Evolutionary conservation across 2,113 vertebrate genomes (phyloP), one percentile per base, ranked within the genome.

Genomic region (Protobothrops mucrosquamatus): DNA sequence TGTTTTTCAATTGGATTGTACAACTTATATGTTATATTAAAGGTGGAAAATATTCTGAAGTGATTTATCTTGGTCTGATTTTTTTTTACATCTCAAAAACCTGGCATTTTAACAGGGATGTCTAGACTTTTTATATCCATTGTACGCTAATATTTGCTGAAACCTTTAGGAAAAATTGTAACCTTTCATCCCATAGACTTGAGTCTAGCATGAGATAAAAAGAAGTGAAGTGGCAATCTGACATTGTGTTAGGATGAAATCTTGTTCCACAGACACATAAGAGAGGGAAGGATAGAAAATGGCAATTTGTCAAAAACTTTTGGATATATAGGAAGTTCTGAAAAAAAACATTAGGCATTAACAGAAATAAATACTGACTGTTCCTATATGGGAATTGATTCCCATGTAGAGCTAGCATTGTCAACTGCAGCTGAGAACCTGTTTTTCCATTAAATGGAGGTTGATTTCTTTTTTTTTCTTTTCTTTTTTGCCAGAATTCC

Each of bases 281-380:
- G 23, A 89, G 52, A 10, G 24, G 59, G 55, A 85, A 93, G 64
- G 87, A 91, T 81, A 86, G 89, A 43, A 89, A 94, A 15, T 69
- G 59, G 64, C 29, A 88, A 18, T 4, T 89, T 89, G 0, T 57
- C 54, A 90, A 23, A 34, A 48, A 85, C 93, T 52, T 26, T 91
- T 52, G 39, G 22, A 86, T 2, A 26, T 85, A 86, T 64, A 64
- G 15, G 0, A 1, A 87, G 52, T 87, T 92, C 24, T 29, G 85
- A 34, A 52, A 10, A 74, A 46, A 54, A 46, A 86, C 46, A 91
- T 46, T 39, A 92, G 64, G 48, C 48, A 69, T 15, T 54, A 34
- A 54, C 22, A 52, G n/a, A 88, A 92, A 88, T 92, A 64, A 52
- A 56, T 85, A 85, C 46, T 8, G 4, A 2, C 23, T 12, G 3